Evolutionary conservation across 2,113 vertebrate species (phyloP).

Genomic region (Hippoglossus stenolepis): DNA sequence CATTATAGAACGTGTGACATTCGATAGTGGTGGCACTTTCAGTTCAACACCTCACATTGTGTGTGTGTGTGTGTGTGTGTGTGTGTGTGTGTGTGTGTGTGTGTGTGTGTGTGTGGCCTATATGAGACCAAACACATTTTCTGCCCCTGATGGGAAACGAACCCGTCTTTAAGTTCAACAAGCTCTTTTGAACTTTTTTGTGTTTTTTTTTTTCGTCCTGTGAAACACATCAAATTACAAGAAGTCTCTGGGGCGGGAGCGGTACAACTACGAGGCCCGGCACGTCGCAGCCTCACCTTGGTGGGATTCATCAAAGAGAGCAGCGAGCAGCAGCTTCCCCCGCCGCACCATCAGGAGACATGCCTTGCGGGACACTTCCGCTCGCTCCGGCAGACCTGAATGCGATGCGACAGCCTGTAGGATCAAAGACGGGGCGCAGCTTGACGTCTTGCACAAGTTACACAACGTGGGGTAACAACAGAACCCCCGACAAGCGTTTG

Average conservation of each 20-base stretch:
- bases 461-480: slow-evolving; percentile 7
- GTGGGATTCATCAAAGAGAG: slow-evolving; percentile 71
- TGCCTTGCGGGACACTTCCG: slow-evolving; percentile 65
- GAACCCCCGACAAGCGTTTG: slow-evolving; percentile 19
- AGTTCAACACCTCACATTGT: slow-evolving; percentile 3
- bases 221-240: not conserved
- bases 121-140: no score
- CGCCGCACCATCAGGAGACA: slow-evolving; percentile 56
- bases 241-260: not conserved
- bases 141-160: no score
- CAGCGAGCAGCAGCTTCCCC: slow-evolving; percentile 60
- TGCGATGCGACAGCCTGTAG: slow-evolving; percentile 57
- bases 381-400: slow-evolving; percentile 55
- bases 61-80: no score
- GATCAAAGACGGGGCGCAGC: slow-evolving; percentile 54
- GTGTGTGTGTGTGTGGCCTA: no score
- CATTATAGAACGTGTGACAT: slow-evolving; percentile 25
- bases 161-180: no score
- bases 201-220: not conserved
- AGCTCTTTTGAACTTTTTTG: not conserved
- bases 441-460: slow-evolving; percentile 31
- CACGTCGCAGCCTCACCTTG: slow-evolving; percentile 39
- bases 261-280: slow-evolving; percentile 39
- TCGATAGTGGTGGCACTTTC: not conserved
- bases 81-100: no score